phyloP scores from a whole-genome alignment of 1,140 invertebrate species.

The Medauroidea extradentata region DNA sequence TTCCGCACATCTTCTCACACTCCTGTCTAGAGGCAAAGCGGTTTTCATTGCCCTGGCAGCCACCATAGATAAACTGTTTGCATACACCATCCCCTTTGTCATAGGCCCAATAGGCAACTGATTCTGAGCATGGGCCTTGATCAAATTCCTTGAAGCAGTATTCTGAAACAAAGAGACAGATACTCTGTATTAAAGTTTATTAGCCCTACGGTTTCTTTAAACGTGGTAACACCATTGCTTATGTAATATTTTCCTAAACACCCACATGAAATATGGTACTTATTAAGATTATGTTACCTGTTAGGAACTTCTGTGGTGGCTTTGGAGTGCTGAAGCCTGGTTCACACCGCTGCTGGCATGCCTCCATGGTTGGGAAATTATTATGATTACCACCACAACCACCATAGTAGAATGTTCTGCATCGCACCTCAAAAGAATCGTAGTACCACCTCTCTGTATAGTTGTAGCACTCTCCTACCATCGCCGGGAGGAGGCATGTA shows the following conservation, averaged over 20 bases:
- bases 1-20: constrained; percentile 71
- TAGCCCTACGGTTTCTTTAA: background rate
- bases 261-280: too few relatives aligned
- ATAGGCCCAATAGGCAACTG: constrained; percentile 68
- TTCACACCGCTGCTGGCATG: constrained; percentile 61
- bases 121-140: constrained; percentile 61
- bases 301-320: constrained; percentile 23
- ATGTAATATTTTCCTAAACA: constrained; percentile 14
- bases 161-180: constrained; percentile 47
- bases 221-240: background rate
- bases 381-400: constrained; percentile 79
- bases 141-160: constrained; percentile 65
- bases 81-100: constrained; percentile 72
- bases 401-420: constrained; percentile 74
- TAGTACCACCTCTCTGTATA: constrained; percentile 80
- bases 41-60: constrained; percentile 83
- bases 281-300: constrained; percentile 7
- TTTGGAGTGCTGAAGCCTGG: constrained; percentile 34
- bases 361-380: constrained; percentile 64
- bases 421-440: constrained; percentile 64
- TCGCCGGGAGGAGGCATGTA: constrained; percentile 67
- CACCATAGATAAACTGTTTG: constrained; percentile 74
- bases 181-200: background rate
- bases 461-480: constrained; percentile 72
- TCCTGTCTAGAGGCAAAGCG: constrained; percentile 71